Percentiles rank a stretch among this genome's conserved stretches.
These are phyloP conservation scores for Morelia viridis DNA, from an alignment of 2,797 vertebrate genomes.

Conservation along the genomic window DNA sequence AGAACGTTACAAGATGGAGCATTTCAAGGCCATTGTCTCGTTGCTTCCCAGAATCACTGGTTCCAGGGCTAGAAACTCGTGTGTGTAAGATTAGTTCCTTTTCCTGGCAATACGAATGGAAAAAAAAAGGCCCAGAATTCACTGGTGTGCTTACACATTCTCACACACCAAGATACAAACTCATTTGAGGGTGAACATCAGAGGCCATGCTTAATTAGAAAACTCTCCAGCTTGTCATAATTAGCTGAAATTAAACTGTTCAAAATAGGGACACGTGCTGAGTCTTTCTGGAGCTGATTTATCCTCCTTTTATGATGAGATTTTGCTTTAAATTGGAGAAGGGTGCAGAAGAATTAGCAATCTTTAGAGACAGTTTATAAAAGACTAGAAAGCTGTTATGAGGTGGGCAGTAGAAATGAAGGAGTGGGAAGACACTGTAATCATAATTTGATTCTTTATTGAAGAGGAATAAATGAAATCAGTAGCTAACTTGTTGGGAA, in stretches of 20 bases:
- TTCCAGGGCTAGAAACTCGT: neutral
- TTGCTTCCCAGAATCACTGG: constrained; percentile 11
- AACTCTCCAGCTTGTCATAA: neutral
- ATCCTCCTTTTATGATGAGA: neutral
- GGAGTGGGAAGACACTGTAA: too few species aligned
- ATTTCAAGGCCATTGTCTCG: constrained; percentile 32
- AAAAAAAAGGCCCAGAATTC: too few species aligned
- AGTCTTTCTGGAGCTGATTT: neutral
- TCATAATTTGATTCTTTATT: too few species aligned
- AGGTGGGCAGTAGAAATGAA: too few species aligned
- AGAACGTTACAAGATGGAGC: constrained; percentile 37
- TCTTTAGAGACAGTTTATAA: too few species aligned
- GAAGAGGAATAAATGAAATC: too few species aligned
- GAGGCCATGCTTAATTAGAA: neutral
- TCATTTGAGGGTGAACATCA: neutral
- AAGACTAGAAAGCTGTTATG: too few species aligned
- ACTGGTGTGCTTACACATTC: neutral
- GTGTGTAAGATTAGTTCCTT: neutral
- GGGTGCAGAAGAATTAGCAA: neutral
- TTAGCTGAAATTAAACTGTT: neutral
- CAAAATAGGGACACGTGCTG: neutral
- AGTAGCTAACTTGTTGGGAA: too few species aligned
- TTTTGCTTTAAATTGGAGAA: neutral
- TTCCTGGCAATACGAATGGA: neutral
- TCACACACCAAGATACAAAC: neutral